These are phyloP conservation scores for Tinea semifulvella DNA, from an alignment of 2,888 invertebrate species.

Conservation along the genomic window DNA sequence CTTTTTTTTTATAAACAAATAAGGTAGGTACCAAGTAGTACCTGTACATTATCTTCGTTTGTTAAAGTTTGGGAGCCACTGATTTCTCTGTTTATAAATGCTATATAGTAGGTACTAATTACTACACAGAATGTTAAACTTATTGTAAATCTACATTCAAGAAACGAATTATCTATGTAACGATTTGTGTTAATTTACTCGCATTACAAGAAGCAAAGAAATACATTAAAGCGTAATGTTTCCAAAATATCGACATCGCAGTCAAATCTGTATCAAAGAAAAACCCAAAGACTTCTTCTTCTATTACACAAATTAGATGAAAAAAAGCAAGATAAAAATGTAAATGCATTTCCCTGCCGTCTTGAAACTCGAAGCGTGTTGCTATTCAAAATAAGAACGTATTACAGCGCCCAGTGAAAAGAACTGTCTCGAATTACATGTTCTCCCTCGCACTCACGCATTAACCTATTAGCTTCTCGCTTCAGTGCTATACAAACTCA, in stretches of 20 bases:
- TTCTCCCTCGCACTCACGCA: slow-evolving; percentile 29
- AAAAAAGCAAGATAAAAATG: slow-evolving; percentile 38
- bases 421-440: slow-evolving; percentile 67
- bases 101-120: too few species aligned
- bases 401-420: slow-evolving; percentile 59
- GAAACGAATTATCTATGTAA: too few species aligned
- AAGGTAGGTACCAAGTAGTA: too few species aligned
- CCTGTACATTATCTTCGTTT: too few species aligned
- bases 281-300: slow-evolving; percentile 34
- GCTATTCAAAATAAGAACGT: slow-evolving; percentile 66
- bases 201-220: neutral
- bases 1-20: too few species aligned
- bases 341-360: slow-evolving; percentile 60
- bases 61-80: too few species aligned
- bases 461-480: slow-evolving; percentile 28
- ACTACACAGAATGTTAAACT: too few species aligned
- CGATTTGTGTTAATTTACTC: too few species aligned
- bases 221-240: slow-evolving; percentile 1
- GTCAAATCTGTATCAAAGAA: slow-evolving; percentile 45
- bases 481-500: slow-evolving; percentile 59
- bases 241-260: slow-evolving; percentile 5
- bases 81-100: too few species aligned
- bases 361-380: slow-evolving; percentile 30
- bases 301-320: slow-evolving; percentile 57
- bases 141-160: too few species aligned